Conservation (phyloP, 2,113 vertebrate genomes). For the Tautogolabrus adspersus region DNA sequence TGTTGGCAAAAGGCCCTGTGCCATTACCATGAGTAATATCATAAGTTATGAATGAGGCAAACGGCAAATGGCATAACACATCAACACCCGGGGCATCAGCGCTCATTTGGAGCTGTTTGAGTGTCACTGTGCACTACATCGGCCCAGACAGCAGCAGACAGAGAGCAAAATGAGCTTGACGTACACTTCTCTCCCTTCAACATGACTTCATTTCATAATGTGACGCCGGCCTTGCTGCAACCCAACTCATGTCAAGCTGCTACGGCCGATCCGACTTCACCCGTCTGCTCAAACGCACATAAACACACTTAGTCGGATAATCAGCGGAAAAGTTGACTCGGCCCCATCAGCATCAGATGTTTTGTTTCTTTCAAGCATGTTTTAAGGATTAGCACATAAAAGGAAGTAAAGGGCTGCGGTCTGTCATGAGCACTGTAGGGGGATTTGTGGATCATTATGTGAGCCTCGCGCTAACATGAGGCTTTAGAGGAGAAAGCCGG, state of each 20-base stretch:
- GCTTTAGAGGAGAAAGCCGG: slow-evolving; percentile 56
- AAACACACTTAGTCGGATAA: slow-evolving; percentile 39
- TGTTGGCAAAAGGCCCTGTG: slow-evolving; percentile 69
- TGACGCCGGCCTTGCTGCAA: slow-evolving; percentile 63
- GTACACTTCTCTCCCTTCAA: slow-evolving; percentile 69
- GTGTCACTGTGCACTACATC: slow-evolving; percentile 67
- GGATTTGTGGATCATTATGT: slow-evolving; percentile 77
- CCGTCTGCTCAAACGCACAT: slow-evolving; percentile 11
- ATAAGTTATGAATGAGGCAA: slow-evolving; percentile 83
- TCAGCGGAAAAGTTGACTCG: slow-evolving; percentile 72
- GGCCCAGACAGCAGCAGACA: slow-evolving; percentile 63
- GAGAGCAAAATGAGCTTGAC: slow-evolving; percentile 72
- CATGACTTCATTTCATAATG: slow-evolving; percentile 71
- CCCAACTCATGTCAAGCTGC: slow-evolving; percentile 62
- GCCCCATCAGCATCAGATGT: slow-evolving; percentile 70
- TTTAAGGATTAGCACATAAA: slow-evolving; percentile 81
- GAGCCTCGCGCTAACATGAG: slow-evolving; percentile 61
- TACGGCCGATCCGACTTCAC: slow-evolving; percentile 40
- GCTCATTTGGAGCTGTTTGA: slow-evolving; percentile 76
- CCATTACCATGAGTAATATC: slow-evolving; percentile 77
- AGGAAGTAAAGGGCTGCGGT: slow-evolving; percentile 68
- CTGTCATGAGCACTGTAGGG: slow-evolving; percentile 73
- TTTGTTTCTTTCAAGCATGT: slow-evolving; percentile 72
- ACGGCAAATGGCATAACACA: slow-evolving; percentile 76
- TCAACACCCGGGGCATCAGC: slow-evolving; percentile 72